Percentiles rank a stretch among this genome's conserved stretches.
Conservation (phyloP, 2,888 invertebrate genomes). For the Meandrusa payeni region DNA sequence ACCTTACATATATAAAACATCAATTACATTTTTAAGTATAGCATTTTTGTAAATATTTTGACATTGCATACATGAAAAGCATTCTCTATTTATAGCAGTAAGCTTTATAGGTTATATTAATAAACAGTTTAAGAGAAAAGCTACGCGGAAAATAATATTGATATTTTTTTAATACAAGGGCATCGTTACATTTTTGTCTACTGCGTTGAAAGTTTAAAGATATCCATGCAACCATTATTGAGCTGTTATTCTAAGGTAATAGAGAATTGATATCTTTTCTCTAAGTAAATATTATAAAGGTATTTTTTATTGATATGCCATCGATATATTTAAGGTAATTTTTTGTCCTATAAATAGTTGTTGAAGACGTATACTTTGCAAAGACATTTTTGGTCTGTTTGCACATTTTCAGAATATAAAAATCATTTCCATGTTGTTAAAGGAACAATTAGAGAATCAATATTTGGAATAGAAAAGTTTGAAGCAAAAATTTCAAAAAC, state of each 20-base stretch:
- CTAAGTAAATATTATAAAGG: no score
- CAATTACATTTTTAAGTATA: constrained; percentile 16
- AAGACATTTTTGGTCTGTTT: constrained; percentile 54
- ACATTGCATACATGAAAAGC: constrained; percentile 8
- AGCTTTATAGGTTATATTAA: no score
- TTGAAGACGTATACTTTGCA: constrained; percentile 52
- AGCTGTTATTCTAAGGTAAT: no score
- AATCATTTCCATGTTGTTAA: constrained; percentile 33
- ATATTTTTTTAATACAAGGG: no score
- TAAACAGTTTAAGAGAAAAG: no score
- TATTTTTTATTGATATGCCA: constrained; percentile 30
- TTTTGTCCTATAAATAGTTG: constrained; percentile 33
- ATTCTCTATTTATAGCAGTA: background rate
- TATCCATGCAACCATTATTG: no score
- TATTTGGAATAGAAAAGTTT: constrained; percentile 66
- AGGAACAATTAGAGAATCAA: constrained; percentile 40
- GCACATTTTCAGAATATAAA: constrained; percentile 27
- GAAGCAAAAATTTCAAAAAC: constrained; percentile 63
- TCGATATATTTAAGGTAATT: constrained; percentile 18
- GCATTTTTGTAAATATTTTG: constrained; percentile 14
- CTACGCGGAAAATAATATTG: no score
- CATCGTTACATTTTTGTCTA: no score
- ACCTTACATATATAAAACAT: constrained; percentile 13
- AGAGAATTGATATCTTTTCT: no score
- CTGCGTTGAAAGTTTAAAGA: no score